Base-by-base conservation (phyloP, 2,113 vertebrate genomes). In the Panthera leo region DNA sequence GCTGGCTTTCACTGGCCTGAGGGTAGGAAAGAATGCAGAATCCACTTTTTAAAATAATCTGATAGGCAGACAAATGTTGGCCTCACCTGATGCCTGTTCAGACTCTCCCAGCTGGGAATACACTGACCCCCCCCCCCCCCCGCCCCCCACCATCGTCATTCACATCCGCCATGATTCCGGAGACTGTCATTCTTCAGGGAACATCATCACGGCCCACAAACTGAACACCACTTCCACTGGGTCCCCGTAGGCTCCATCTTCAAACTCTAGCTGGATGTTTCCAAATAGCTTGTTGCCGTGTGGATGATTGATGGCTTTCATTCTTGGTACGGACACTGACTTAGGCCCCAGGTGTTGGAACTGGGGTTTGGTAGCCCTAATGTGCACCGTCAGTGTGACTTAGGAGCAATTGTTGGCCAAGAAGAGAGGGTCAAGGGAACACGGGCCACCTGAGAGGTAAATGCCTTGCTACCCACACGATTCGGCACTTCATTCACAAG, bases 311-410 rank as follows among this genome's bases (percentile, higher is more conserved):
- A 80, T 79, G 36, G 67, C 58, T 88, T 94, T 89, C 68, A 29
- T 83, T 93, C 93, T 92, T 96, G 91, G 53, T n/a, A 91, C 27
- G n/a, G 27, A 34, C 19, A 80, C 80, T 39, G 19, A 45, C 2
- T 68, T 27, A 68, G 51, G 15, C 87, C 67, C 42, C 13, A 51
- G 70, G 67, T 70, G 5, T 67, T 82, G 65, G 21, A 31, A 48
- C 36, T 61, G 18, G 78, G 55, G 25, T 42, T 42, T 36, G 58
- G 48, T 42, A 39, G 25, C 42, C 48, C 34, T 71, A 19, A 3
- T 19, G 34, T 11, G 9, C 2, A 7, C 55, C 19, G 25, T 23
- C 36, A 25, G 0, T 1, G 7, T 75, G 92, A 42, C 34, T 45
- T 3, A 0, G 34, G 27, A 5, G 29, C 27, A 2, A 2, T 1